Evolutionary conservation across 2,888 invertebrate genomes (phyloP).

Genomic region (Ophraella communa): DNA sequence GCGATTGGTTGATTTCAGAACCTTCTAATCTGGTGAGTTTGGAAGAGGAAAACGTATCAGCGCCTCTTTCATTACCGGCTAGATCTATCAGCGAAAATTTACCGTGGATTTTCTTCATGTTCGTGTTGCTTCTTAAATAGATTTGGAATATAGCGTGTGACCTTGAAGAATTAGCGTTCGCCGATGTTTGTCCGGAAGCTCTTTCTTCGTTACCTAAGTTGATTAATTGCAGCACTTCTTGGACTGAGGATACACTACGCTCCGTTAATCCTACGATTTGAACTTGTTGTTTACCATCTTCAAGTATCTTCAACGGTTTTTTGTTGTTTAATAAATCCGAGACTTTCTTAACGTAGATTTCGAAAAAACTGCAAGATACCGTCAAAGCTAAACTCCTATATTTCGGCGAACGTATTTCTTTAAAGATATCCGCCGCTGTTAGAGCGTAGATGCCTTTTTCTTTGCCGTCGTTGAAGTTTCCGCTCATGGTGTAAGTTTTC

Average conservation of each 20-base stretch:
- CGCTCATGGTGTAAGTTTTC: slow-evolving; percentile 99
- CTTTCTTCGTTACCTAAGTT: slow-evolving; percentile 87
- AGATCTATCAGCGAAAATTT: slow-evolving; percentile 98
- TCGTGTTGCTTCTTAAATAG: slow-evolving; percentile 74
- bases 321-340: slow-evolving; percentile 90
- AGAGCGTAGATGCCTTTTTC: slow-evolving; percentile 97
- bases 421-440: slow-evolving; percentile 94
- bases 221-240: slow-evolving; percentile 91
- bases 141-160: slow-evolving; percentile 99
- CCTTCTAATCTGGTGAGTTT: slow-evolving; percentile 94
- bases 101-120: slow-evolving; percentile 82
- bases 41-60: slow-evolving; percentile 96
- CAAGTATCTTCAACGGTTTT: slow-evolving; percentile 89
- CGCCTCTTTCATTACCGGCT: slow-evolving; percentile 97
- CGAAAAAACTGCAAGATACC: slow-evolving; percentile 96
- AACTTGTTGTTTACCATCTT: slow-evolving; percentile 97
- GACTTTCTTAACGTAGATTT: slow-evolving; percentile 98
- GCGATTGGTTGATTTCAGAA: slow-evolving; percentile 96
- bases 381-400: slow-evolving; percentile 84
- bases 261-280: slow-evolving; percentile 97
- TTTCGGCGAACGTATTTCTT: slow-evolving; percentile 77
- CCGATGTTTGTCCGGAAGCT: slow-evolving; percentile 96
- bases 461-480: slow-evolving; percentile 91
- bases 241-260: slow-evolving; percentile 86
- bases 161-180: slow-evolving; percentile 96